Base-by-base conservation (phyloP, 2,888 invertebrate species). In the Copidosoma aretas region DNA sequence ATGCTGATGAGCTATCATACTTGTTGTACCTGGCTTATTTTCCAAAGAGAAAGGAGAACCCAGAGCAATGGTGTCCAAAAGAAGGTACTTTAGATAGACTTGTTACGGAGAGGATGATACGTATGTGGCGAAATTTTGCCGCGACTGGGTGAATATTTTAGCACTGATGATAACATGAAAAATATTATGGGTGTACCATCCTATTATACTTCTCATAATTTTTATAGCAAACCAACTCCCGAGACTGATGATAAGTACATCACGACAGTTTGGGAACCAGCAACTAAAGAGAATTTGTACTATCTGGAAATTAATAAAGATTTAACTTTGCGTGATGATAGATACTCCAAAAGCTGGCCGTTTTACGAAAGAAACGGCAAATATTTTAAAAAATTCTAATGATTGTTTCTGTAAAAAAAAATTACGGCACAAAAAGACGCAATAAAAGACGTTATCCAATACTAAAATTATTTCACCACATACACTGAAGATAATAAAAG, bases 1-100 rank as follows among this genome's bases (percentile, higher is more conserved):
- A 90, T 75, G 87, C 85, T 0, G 90, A 90, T 71, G 90, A 90
- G 0, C 80, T 87, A 0, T 86, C 86, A 15, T 89, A 90, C 73
- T 67, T 90, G 1, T 85, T 90, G 32, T 87, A 86, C 41, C 0
- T 61, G 2, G 52, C 63, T 65, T 81, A n/a, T 32, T 32, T 32
- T 32, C 32, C 32, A 8, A 5, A 77, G 64, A 56, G 19, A 68
- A 72, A 24, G 19, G 8, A 5, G 49, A 67, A 2, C 21, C 68
- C 24, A 57, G 32, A 64, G 21, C 17, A 60, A 14, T 10, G 25
- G 41, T 25, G 5, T 24, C 64, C 64, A 1, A 10, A 71, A 19
- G 52, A 73, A 32, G 73, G 75, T 10, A 73, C 79, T 0, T 74
- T 68, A 17, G 79, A 79, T 52, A 73, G 75, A n/a, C 10, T 73